Evolutionary conservation across 53 echinoderm and acorn worm genomes (phyloP).

Genomic region (Luidia sarsii): DNA sequence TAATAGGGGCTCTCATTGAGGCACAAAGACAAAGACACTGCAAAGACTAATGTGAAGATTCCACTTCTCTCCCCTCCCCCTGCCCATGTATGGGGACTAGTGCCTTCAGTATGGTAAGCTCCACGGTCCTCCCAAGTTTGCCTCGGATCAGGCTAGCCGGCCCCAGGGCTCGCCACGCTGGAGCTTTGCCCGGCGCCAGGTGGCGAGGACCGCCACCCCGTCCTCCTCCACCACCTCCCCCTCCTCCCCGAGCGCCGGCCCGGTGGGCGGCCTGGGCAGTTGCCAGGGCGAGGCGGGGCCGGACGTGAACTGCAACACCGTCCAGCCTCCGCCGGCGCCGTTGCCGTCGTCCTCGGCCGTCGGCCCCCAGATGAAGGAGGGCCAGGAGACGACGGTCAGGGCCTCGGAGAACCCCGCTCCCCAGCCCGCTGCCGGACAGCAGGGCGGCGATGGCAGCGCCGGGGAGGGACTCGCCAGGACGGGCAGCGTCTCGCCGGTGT

Average conservation of each 20-base stretch:
- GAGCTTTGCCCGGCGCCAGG: too few species aligned
- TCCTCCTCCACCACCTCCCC: constrained; percentile 74
- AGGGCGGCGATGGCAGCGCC: not conserved
- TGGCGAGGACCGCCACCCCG: constrained; percentile 56
- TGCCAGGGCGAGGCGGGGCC: not conserved
- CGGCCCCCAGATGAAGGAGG: too few species aligned
- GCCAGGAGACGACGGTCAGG: too few species aligned
- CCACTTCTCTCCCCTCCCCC: too few species aligned
- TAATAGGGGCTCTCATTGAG: too few species aligned
- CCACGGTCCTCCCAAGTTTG: constrained; percentile 67
- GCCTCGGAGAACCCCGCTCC: not conserved
- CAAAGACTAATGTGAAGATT: not conserved
- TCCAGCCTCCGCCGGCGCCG: not conserved
- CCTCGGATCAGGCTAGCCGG: constrained; percentile 23
- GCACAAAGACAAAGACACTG: too few species aligned
- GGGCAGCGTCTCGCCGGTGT: constrained; percentile 44
- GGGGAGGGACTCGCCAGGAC: constrained; percentile 12
- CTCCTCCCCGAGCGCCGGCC: constrained; percentile 63
- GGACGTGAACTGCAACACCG: constrained; percentile 49
- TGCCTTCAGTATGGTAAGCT: constrained; percentile 72
- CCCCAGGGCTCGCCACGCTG: constrained; percentile 7
- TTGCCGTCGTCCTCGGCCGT: too few species aligned
- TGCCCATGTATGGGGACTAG: too few species aligned
- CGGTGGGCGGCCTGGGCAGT: constrained; percentile 59
- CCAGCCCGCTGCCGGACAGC: not conserved